phyloP scores from a whole-genome alignment of 1,140 invertebrate species.

The Frieseomelitta varia region DNA sequence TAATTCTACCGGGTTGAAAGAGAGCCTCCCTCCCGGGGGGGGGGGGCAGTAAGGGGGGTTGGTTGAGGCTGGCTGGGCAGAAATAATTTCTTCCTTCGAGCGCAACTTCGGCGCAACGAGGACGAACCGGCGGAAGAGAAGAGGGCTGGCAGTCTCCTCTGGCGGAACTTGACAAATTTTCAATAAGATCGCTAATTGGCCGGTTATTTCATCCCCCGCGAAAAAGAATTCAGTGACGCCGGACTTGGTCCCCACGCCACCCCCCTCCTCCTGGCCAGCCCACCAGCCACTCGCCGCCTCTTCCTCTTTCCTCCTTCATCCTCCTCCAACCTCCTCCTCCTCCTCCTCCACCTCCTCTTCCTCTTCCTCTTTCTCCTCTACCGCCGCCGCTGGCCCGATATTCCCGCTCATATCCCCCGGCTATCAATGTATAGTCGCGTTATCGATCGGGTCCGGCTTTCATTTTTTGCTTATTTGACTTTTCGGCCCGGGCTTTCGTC shows the following conservation, averaged over 20 bases:
- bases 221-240: slow-evolving; percentile 58
- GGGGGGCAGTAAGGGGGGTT: neutral
- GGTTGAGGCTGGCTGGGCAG: neutral
- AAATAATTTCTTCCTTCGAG: slow-evolving; percentile 58
- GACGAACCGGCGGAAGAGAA: neutral
- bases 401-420: slow-evolving; percentile 49
- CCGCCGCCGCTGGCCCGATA: slow-evolving; percentile 27
- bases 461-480: slow-evolving; percentile 72
- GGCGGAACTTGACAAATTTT: slow-evolving; percentile 68
- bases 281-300: neutral
- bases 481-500: slow-evolving; percentile 64
- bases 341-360: neutral
- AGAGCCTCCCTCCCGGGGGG: neutral
- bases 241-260: slow-evolving; percentile 42
- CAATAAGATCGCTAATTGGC: slow-evolving; percentile 71
- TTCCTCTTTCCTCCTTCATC: neutral
- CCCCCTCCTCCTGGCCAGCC: slow-evolving; percentile 6
- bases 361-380: neutral
- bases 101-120: slow-evolving; percentile 11
- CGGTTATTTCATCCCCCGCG: slow-evolving; percentile 64
- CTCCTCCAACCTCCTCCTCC: neutral
- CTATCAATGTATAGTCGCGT: slow-evolving; percentile 55
- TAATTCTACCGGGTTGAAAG: slow-evolving; percentile 41
- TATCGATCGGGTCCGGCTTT: slow-evolving; percentile 59
- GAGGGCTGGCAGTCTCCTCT: slow-evolving; percentile 35